These are phyloP conservation scores for Balaeniceps rex DNA, from an alignment of 2,113 vertebrate species.

Conservation along the genomic window DNA sequence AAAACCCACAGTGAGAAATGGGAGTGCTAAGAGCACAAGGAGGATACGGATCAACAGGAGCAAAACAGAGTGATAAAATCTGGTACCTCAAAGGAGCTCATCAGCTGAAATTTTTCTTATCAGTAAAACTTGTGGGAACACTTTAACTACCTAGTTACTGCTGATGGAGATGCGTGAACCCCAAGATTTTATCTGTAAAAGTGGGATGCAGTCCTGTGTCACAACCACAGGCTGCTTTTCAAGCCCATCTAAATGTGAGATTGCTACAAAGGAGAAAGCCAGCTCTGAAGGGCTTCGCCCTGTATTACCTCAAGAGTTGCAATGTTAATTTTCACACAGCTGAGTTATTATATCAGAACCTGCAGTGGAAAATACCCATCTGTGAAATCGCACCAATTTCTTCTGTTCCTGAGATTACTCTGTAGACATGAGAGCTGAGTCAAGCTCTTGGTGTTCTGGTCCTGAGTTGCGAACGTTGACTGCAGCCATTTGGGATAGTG, in stretches of 20 bases:
- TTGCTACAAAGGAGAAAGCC: not conserved
- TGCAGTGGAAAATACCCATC: not conserved
- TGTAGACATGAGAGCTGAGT: not conserved
- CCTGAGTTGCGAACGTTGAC: not conserved
- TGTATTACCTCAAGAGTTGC: not conserved
- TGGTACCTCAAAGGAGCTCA: not conserved
- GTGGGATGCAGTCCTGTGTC: not conserved
- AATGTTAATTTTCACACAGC: not conserved
- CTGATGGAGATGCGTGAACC: not conserved
- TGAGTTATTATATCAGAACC: not conserved
- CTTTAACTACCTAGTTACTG: not conserved
- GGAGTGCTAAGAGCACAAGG: not conserved
- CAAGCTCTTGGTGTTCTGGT: not conserved
- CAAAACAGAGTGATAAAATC: not conserved
- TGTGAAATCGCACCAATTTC: not conserved
- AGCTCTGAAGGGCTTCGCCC: not conserved
- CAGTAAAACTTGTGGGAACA: not conserved
- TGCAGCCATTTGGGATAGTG: not conserved
- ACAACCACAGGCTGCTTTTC: not conserved
- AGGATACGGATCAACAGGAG: not conserved
- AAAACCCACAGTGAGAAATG: not conserved
- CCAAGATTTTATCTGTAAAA: not conserved
- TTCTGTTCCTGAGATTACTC: not conserved
- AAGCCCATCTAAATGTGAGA: not conserved
- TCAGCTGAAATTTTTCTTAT: not conserved